These are phyloP conservation scores for Mobula hypostoma DNA, from an alignment of 2,113 vertebrate genomes.

Conservation along the genomic window DNA sequence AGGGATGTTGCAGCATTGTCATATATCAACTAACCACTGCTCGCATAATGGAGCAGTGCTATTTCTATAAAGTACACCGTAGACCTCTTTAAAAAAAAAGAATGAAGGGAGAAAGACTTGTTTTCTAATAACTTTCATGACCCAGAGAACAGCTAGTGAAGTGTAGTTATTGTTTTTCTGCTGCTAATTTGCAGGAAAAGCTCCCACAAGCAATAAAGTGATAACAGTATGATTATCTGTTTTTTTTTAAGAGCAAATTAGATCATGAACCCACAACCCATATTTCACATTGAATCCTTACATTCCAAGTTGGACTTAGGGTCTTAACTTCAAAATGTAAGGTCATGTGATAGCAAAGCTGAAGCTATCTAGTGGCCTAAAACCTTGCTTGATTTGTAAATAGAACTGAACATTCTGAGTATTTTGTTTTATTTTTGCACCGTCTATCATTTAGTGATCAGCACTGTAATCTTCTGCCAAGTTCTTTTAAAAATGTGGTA, in stretches of 20 bases:
- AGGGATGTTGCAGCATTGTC: too few species aligned
- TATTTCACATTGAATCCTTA: not conserved
- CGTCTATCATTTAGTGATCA: not conserved
- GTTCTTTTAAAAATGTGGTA: not conserved
- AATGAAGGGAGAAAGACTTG: too few species aligned
- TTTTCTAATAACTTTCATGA: too few species aligned
- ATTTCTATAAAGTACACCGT: too few species aligned
- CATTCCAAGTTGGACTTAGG: not conserved
- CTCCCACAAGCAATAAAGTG: too few species aligned
- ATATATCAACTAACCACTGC: too few species aligned
- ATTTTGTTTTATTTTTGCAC: not conserved
- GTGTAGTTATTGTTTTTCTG: too few species aligned
- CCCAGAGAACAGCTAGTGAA: too few species aligned
- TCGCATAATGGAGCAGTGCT: too few species aligned
- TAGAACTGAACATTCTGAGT: slow-evolving; percentile 21
- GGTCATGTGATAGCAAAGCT: not conserved
- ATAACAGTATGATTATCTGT: too few species aligned
- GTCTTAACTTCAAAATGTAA: not conserved
- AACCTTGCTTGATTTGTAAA: not conserved
- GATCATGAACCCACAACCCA: not conserved
- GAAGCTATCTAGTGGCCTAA: not conserved
- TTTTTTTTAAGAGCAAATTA: not conserved
- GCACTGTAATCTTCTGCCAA: not conserved
- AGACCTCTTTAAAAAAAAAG: too few species aligned
- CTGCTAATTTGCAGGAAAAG: too few species aligned